A percentile compares a stretch with the other conserved stretches of the same genome.
Conservation (phyloP, 53 echinoderm and acorn worm species). For the Temnopleurus reevesii region DNA sequence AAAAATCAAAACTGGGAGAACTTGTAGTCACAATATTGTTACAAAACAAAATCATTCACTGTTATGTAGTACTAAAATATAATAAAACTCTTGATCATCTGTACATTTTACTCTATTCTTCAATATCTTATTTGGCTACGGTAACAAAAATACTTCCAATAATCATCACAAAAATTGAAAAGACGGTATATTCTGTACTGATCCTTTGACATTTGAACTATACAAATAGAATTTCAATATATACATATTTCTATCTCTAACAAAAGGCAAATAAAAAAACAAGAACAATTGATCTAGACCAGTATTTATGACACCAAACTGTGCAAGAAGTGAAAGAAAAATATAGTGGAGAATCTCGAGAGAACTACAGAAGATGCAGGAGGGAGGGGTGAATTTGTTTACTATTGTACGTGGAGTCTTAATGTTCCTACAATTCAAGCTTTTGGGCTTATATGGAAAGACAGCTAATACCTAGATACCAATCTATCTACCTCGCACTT, state of each 20-base stretch:
- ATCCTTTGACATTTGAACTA: background rate
- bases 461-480: too few species aligned
- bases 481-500: background rate
- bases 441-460: too few species aligned
- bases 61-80: conserved; percentile 49
- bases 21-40: background rate
- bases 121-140: background rate
- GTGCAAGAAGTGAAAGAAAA: too few species aligned
- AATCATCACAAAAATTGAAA: conserved; percentile 11
- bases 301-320: too few species aligned
- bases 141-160: conserved; percentile 37
- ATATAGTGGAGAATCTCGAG: too few species aligned
- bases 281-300: too few species aligned
- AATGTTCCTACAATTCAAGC: too few species aligned
- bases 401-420: too few species aligned
- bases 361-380: too few species aligned
- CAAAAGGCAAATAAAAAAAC: conserved; percentile 32
- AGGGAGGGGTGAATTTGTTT: too few species aligned
- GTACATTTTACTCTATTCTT: conserved; percentile 28
- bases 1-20: too few species aligned
- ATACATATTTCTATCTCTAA: conserved; percentile 35
- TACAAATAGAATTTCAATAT: conserved; percentile 42
- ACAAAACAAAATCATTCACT: background rate
- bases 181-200: conserved; percentile 22
- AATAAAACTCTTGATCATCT: conserved; percentile 31